Evolutionary conservation across 2,888 invertebrate genomes (phyloP), one percentile per base, ranked within the genome.

Genomic region (Monopis laevigella): DNA sequence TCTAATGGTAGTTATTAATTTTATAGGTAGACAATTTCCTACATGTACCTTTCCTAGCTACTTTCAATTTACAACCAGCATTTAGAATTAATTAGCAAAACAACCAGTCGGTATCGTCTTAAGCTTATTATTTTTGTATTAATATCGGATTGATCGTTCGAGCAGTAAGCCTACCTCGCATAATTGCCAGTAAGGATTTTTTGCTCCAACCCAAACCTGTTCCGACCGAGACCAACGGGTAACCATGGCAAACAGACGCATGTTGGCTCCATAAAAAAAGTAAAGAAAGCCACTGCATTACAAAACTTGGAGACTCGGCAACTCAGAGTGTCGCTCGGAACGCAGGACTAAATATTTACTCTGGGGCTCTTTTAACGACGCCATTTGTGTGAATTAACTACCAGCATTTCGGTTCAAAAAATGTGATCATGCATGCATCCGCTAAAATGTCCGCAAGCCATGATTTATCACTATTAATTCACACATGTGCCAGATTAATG

Each of bases 141-240:
- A 36, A n/a, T 36, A 36, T 36, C 36, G 21, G 36, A 36, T 36
- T 21, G 36, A 21, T 21, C 36, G 19, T 62, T 62, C 56, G 65
- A 60, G 58, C 62, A 61, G 64, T 59, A 65, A 68, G 63, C 59
- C 65, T 61, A 62, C 65, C 53, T 18, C 28, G 38, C 45, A 65
- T 77, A 75, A 77, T 77, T 74, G 68, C 62, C 59, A 60, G 61
- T 62, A 70, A 71, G 70, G 64, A 65, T 71, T 75, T 39, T 77
- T 73, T 75, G 71, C 70, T 69, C 68, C 68, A 70, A 70, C 72
- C 63, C 65, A 62, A 77, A 77, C 78, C 78, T 66, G 77, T 77
- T 77, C 64, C 61, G 55, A 54, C 63, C 58, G 59, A 67, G 65
- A 65, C 63, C 66, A 65, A 63, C 61, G 70, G 67, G 72, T 66